Evolutionary conservation across 2,888 invertebrate species (phyloP).

Genomic region (Chydorus sphaericus): DNA sequence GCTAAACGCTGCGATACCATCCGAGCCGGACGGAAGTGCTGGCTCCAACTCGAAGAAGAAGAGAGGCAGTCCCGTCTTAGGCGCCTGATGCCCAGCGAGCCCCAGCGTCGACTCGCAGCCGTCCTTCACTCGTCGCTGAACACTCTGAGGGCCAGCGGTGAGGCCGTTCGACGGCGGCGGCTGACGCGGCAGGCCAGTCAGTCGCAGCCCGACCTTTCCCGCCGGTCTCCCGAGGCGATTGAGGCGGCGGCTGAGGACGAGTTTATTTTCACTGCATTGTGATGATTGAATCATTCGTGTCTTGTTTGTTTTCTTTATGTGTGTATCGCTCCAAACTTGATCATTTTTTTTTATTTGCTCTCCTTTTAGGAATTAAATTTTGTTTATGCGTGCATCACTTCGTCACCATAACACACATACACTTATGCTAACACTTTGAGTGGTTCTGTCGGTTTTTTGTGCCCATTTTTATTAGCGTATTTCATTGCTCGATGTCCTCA

Average conservation of each 20-base stretch:
- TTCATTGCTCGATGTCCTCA: too few species aligned
- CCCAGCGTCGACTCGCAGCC: background rate
- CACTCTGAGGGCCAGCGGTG: background rate
- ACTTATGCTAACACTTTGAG: too few species aligned
- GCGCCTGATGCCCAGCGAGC: background rate
- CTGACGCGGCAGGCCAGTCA: background rate
- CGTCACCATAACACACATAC: too few species aligned
- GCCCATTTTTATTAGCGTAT: too few species aligned
- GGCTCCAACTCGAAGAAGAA: background rate
- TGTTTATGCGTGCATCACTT: too few species aligned
- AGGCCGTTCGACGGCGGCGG: background rate
- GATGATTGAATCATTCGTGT: background rate
- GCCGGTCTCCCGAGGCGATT: background rate
- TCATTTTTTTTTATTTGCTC: too few species aligned
- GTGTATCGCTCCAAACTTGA: too few species aligned
- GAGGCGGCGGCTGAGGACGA: background rate
- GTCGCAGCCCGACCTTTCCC: background rate
- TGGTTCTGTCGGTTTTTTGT: too few species aligned
- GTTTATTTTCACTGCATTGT: background rate
- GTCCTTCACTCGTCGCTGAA: background rate
- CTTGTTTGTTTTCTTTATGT: background rate
- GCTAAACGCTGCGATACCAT: background rate
- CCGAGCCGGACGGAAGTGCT: background rate
- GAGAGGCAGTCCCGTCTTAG: background rate
- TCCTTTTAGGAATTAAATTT: too few species aligned